Evolutionary conservation across 2,797 vertebrate species (phyloP).

Genomic region (Diceros bicornis): DNA sequence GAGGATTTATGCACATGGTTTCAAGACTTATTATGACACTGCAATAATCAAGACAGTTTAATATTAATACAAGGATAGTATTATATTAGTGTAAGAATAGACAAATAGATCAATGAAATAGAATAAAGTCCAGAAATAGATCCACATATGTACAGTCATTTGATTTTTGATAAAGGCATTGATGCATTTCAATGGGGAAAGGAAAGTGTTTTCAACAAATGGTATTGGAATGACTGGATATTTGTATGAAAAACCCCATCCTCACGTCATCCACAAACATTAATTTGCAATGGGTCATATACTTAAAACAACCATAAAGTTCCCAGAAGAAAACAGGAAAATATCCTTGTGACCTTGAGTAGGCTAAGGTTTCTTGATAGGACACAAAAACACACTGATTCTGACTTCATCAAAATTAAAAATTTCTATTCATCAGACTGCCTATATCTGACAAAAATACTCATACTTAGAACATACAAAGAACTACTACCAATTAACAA

Average conservation of each 20-base stretch:
- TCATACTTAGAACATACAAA: background rate
- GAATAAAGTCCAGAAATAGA: background rate
- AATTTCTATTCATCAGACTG: background rate
- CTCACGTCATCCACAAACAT: background rate
- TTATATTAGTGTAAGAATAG: background rate
- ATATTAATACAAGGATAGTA: background rate
- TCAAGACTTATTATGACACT: slow-evolving; percentile 1
- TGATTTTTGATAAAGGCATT: background rate
- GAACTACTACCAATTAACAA: background rate
- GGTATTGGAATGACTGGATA: background rate
- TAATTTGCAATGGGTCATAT: background rate
- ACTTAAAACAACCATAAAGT: background rate
- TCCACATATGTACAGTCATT: background rate
- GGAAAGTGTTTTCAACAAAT: background rate
- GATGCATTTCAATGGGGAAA: slow-evolving; percentile 3
- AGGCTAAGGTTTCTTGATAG: background rate
- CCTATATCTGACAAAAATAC: slow-evolving; percentile 13
- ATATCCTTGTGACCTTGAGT: background rate
- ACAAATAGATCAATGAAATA: background rate
- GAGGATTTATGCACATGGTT: background rate
- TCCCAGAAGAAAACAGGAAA: background rate
- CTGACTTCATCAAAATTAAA: slow-evolving; percentile 40
- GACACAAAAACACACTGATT: background rate
- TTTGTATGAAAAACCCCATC: background rate
- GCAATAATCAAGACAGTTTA: background rate